Conservation (phyloP, 2,113 vertebrate genomes). For the Dissostichus mawsoni region DNA sequence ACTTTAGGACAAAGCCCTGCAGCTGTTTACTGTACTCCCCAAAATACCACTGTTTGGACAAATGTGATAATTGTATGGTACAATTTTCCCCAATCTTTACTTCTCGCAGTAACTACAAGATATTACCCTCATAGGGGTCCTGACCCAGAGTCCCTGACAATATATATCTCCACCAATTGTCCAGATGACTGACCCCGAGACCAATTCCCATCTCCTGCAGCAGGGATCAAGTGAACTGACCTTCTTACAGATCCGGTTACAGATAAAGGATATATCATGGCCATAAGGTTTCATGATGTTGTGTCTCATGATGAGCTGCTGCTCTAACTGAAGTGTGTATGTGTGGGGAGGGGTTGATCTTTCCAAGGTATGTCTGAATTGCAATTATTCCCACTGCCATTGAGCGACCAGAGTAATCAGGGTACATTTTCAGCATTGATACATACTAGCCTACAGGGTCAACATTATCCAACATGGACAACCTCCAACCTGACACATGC, state of each 20-base stretch:
- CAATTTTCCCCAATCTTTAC: conserved; percentile 20
- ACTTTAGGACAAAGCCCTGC: conserved; percentile 28
- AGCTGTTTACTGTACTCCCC: conserved; percentile 32
- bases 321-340: not conserved
- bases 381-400: conserved; percentile 39
- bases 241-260: conserved; percentile 24
- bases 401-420: conserved; percentile 50
- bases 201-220: not conserved
- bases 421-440: conserved; percentile 51
- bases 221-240: conserved; percentile 35
- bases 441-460: conserved; percentile 27
- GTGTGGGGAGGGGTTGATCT: not conserved
- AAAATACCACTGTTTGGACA: conserved; percentile 14
- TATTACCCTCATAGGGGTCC: conserved; percentile 15
- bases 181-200: conserved; percentile 8
- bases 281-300: conserved; percentile 8
- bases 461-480: conserved; percentile 37
- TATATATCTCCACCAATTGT: conserved; percentile 20
- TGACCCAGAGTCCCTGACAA: conserved; percentile 17
- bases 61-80: not conserved
- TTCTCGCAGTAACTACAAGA: conserved; percentile 20
- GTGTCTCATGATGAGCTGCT: conserved; percentile 19
- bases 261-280: conserved; percentile 13
- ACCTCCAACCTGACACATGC: conserved; percentile 3
- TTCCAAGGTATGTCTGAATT: conserved; percentile 39